Percentiles rank a stretch among this genome's conserved stretches.
These are phyloP conservation scores for Sus scrofa DNA, from an alignment of 2,113 vertebrate genomes.

Conservation along the genomic window DNA sequence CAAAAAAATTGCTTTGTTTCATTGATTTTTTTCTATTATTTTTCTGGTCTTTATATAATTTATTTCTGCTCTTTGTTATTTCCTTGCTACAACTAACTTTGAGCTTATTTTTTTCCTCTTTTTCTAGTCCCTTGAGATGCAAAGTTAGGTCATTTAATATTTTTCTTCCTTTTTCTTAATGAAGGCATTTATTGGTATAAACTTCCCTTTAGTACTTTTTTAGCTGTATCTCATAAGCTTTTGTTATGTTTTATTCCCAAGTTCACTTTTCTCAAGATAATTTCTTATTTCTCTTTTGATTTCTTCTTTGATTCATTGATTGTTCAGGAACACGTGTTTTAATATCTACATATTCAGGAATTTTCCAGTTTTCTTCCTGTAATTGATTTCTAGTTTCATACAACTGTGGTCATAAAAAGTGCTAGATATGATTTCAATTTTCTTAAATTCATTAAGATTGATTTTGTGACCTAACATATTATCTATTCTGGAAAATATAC, in stretches of 20 bases:
- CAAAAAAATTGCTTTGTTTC: background rate
- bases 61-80: background rate
- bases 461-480: background rate
- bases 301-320: background rate
- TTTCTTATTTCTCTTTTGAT: background rate
- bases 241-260: background rate
- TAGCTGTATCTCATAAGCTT: background rate
- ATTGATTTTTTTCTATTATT: background rate
- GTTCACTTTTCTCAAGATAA: background rate
- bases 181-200: background rate
- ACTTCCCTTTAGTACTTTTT: background rate
- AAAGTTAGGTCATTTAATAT: background rate
- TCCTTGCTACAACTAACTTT: background rate
- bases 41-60: too few species aligned
- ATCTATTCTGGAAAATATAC: background rate
- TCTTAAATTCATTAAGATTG: background rate
- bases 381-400: background rate
- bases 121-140: background rate
- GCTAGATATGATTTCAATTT: background rate
- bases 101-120: background rate
- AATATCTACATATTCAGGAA: background rate
- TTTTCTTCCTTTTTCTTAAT: background rate
- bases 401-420: background rate
- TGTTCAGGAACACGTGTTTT: background rate
- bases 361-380: background rate